Base-by-base conservation (phyloP, 2,113 vertebrate species). In the Nipponia nippon region DNA sequence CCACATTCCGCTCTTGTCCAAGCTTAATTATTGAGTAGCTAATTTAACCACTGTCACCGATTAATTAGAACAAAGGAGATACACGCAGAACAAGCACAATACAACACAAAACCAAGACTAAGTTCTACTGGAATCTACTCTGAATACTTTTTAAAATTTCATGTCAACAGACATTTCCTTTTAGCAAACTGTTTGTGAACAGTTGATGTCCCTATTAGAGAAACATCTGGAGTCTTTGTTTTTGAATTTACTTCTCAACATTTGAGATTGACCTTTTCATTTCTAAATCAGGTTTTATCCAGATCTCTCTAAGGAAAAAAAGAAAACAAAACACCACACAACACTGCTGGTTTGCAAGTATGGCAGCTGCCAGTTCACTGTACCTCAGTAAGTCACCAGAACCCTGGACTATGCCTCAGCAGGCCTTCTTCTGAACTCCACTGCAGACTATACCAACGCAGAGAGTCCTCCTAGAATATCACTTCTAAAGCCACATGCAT, bases 171-270 rank as follows among this genome's bases (percentile, higher is more conserved):
- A 89, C 56, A 79, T 72, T 95, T 97, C 93, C 92, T 97, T 95
- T 93, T 66, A 80, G 77, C 49, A 89, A 94, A 91, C 22, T 92
- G 90, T 96, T 97, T 96, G 83, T 49, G 93, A 95, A 72, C 50
- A 90, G 42, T 44, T 75, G 62, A 87, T 87, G 95, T 79, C 59
- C 67, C 86, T 88, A 40, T 84, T 73, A 93, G 17, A 90, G 81
- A 87, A 96, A 97, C 92, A 97, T 91, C 94, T 96, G 95, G 80
- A 96, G 71, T 53, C 66, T 90, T 91, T 92, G 80, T 25, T 95
- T 91, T 84, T 76, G 10, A 91, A 78, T 80, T 79, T 91, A 94
- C 89, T 93, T 75, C 86, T 91, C 49, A 86, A 58, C 46, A 44
- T 93, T 90, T 56, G 25, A 89, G 42, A 86, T 1, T 90, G 96